Evolutionary conservation across 2,113 vertebrate species (phyloP).

Genomic region (Oncorhynchus masou): DNA sequence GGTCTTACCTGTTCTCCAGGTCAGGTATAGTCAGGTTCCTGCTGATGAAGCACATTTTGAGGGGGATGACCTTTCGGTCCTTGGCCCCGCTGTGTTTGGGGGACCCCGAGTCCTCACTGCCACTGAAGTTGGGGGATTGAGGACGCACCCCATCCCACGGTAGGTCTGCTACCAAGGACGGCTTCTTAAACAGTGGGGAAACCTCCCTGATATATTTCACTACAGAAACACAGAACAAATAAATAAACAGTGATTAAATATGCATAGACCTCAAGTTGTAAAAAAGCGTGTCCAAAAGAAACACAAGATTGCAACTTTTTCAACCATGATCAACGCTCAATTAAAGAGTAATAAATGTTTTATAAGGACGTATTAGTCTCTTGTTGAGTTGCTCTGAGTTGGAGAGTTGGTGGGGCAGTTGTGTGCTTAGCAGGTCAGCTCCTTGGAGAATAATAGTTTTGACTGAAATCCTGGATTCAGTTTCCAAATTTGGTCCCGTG

Average conservation of each 20-base stretch:
- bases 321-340: no score
- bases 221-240: slow-evolving; percentile 45
- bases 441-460: slow-evolving; percentile 35
- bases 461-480: slow-evolving; percentile 18
- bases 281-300: no score
- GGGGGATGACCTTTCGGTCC: slow-evolving; percentile 88
- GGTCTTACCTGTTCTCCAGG: slow-evolving; percentile 88
- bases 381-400: background rate
- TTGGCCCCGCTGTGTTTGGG: slow-evolving; percentile 80
- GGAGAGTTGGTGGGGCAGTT: slow-evolving; percentile 13
- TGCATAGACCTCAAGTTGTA: no score
- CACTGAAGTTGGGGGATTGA: slow-evolving; percentile 83
- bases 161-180: slow-evolving; percentile 87
- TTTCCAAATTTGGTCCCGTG: slow-evolving; percentile 43
- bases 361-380: slow-evolving; percentile 16
- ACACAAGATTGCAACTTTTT: no score
- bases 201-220: slow-evolving; percentile 96
- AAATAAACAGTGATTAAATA: background rate
- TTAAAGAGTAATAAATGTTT: slow-evolving; percentile 3
- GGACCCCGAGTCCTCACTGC: slow-evolving; percentile 87
- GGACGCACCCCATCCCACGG: slow-evolving; percentile 84
- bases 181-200: slow-evolving; percentile 94
- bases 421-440: slow-evolving; percentile 17
- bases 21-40: slow-evolving; percentile 96
- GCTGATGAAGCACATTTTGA: slow-evolving; percentile 96